Conservation (phyloP, 2,888 invertebrate species). For the Rhyacophila evoluta region DNA sequence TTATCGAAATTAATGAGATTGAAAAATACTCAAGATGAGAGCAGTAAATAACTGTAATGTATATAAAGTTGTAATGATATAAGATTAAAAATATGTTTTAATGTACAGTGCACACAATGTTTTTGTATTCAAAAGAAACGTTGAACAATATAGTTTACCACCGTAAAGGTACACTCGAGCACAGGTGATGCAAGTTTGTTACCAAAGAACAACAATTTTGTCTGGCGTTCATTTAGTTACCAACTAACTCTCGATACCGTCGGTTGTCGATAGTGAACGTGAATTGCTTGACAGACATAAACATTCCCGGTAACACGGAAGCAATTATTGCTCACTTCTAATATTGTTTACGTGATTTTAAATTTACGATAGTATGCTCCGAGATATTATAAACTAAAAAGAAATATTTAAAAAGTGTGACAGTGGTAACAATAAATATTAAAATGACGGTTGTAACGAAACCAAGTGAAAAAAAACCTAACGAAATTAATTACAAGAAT, state of each 20-base stretch:
- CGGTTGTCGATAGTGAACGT: neutral
- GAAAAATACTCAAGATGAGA: too few relatives aligned
- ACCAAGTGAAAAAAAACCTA: neutral
- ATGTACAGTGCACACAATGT: too few relatives aligned
- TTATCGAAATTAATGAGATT: too few relatives aligned
- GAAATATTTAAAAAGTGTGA: neutral
- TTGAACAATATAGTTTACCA: too few relatives aligned
- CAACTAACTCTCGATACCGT: neutral
- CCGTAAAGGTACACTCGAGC: neutral
- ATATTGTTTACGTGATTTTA: neutral
- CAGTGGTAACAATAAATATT: neutral
- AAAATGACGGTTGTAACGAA: neutral
- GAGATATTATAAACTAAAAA: neutral
- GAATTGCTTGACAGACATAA: neutral
- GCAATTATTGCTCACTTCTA: neutral
- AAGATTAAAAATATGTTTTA: too few relatives aligned
- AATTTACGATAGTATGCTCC: neutral
- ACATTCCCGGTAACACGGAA: too few relatives aligned
- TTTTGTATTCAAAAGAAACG: too few relatives aligned
- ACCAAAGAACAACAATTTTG: neutral
- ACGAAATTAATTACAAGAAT: neutral
- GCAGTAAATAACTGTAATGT: too few relatives aligned
- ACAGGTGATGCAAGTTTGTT: conserved; percentile 10
- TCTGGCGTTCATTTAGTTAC: neutral
- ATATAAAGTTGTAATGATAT: too few relatives aligned